Conservation (phyloP, 2,888 invertebrate species). For the Napeogenes inachia region DNA sequence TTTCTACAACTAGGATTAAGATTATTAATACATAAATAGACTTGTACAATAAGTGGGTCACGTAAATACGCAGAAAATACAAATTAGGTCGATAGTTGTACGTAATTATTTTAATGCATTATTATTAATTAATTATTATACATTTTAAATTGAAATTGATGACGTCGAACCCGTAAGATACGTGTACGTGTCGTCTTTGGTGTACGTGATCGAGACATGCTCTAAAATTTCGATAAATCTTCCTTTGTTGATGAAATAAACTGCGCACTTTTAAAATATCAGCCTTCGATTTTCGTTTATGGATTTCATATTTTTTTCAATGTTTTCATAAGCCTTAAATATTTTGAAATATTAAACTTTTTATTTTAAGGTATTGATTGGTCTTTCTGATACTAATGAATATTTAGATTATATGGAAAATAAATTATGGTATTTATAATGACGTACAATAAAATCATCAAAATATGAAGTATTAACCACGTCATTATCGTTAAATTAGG, state of each 20-base stretch:
- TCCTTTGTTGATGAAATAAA: constrained; percentile 36
- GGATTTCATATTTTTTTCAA: no score
- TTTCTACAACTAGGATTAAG: no score
- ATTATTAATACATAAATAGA: no score
- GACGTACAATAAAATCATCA: no score
- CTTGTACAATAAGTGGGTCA: constrained; percentile 16
- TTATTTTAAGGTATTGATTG: background rate
- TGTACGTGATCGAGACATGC: constrained; percentile 30
- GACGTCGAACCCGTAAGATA: constrained; percentile 20
- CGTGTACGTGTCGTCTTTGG: constrained; percentile 25
- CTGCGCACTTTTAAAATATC: constrained; percentile 35
- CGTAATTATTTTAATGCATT: background rate
- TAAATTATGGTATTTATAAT: no score
- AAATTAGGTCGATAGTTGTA: constrained; percentile 20
- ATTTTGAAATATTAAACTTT: background rate
- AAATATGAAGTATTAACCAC: no score
- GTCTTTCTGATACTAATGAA: no score
- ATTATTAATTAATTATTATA: constrained; percentile 6
- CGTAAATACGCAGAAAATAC: constrained; percentile 12
- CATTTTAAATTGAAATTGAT: constrained; percentile 1
- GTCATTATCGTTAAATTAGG: background rate
- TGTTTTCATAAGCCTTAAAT: background rate
- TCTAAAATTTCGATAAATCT: constrained; percentile 25
- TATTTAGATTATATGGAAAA: no score
- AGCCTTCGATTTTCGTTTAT: background rate